These are phyloP conservation scores for Aegotheles bennettii DNA, from an alignment of 2,113 vertebrate species.

Conservation along the genomic window DNA sequence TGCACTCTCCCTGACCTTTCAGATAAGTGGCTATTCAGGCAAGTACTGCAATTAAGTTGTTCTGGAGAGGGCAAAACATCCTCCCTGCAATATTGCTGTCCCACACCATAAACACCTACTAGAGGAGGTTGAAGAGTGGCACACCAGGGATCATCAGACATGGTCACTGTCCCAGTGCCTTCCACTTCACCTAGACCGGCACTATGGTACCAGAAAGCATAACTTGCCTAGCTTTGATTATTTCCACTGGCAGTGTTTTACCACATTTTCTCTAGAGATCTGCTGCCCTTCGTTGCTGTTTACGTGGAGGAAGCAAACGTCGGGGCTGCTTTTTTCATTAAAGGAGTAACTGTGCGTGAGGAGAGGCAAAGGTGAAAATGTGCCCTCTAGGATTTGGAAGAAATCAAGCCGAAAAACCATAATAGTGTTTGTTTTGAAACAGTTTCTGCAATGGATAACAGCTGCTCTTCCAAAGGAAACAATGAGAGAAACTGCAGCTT, in stretches of 20 bases:
- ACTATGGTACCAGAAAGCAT: background rate
- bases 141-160: background rate
- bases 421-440: background rate
- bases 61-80: background rate
- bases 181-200: background rate
- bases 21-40: background rate
- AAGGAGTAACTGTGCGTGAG: background rate
- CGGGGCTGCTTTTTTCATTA: background rate
- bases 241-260: background rate
- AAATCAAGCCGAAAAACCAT: background rate
- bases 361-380: background rate
- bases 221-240: background rate
- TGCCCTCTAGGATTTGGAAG: background rate
- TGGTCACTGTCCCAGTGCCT: background rate
- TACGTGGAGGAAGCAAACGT: background rate
- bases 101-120: background rate
- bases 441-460: background rate
- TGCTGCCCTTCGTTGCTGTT: background rate
- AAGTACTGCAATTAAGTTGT: background rate
- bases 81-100: background rate
- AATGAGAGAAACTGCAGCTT: background rate
- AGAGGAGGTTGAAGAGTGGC: background rate
- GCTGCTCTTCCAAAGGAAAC: background rate
- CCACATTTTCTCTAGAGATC: background rate
- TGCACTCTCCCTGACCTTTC: background rate